These are phyloP conservation scores for Apantesis nais DNA, from an alignment of 2,888 invertebrate genomes.

Conservation along the genomic window DNA sequence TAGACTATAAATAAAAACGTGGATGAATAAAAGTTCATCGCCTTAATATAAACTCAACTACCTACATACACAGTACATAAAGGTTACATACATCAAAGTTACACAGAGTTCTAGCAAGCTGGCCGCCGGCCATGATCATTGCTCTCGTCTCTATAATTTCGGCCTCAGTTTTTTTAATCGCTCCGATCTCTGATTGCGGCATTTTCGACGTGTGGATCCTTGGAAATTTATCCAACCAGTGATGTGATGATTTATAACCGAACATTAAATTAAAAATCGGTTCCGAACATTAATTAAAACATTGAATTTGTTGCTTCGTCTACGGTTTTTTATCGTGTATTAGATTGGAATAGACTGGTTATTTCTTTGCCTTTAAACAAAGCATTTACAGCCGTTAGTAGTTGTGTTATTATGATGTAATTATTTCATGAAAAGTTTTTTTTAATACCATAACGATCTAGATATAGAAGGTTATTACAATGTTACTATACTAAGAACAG, in stretches of 20 bases:
- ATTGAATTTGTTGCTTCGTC: conserved; percentile 28
- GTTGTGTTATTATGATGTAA: conserved; percentile 2
- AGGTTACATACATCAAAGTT: conserved; percentile 37
- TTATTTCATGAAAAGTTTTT: conserved; percentile 1
- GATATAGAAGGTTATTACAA: conserved; percentile 23
- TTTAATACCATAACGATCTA: conserved; percentile 23
- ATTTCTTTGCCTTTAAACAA: conserved; percentile 1
- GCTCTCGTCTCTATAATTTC: conserved; percentile 60
- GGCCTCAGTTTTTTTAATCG: conserved; percentile 63
- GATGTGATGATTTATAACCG: conserved; percentile 62
- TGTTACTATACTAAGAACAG: conserved; percentile 21
- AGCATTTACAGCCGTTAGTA: not conserved
- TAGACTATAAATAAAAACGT: not conserved
- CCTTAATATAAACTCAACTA: not conserved
- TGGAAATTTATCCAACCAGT: conserved; percentile 55
- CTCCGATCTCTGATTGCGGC: conserved; percentile 64
- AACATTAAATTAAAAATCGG: conserved; percentile 54
- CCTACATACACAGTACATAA: not conserved
- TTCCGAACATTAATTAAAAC: conserved; percentile 54
- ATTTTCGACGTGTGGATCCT: conserved; percentile 57
- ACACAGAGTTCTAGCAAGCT: conserved; percentile 43
- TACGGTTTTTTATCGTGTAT: conserved; percentile 19
- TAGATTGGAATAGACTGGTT: conserved; percentile 13
- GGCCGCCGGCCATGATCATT: conserved; percentile 60
- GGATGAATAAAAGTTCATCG: not conserved